Conservation (phyloP, 2,888 invertebrate species). For the Lochmaea crataegi region DNA sequence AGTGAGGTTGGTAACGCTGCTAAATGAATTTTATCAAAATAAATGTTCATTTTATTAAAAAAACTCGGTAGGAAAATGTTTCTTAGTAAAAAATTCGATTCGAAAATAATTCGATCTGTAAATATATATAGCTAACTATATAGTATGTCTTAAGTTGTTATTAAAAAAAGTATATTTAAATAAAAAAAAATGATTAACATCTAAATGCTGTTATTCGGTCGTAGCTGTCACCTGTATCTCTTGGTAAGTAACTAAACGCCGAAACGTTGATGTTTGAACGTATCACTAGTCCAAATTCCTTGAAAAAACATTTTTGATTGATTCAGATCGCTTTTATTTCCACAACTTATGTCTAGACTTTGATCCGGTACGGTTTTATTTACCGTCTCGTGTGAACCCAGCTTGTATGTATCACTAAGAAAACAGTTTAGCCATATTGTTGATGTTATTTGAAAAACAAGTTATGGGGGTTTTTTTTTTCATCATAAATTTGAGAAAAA, state of each 20-base stretch:
- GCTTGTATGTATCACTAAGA: too few relatives aligned
- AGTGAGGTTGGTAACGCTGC: neutral
- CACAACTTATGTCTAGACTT: too few relatives aligned
- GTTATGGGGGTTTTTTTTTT: too few relatives aligned
- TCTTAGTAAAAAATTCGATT: conserved; percentile 18
- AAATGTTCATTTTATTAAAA: neutral
- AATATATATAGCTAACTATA: conserved; percentile 23
- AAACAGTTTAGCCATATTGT: too few relatives aligned
- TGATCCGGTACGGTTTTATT: too few relatives aligned
- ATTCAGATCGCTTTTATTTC: too few relatives aligned
- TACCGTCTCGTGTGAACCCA: too few relatives aligned
- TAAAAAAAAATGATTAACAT: conserved; percentile 3
- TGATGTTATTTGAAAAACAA: too few relatives aligned
- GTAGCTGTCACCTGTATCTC: conserved; percentile 2
- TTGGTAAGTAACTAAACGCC: neutral
- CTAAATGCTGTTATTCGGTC: conserved; percentile 17
- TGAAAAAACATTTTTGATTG: too few relatives aligned
- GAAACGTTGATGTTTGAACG: neutral
- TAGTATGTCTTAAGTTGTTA: conserved; percentile 33
- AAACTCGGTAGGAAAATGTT: neutral
- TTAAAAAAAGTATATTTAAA: conserved; percentile 21
- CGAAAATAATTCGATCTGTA: conserved; percentile 34
- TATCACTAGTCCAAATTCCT: too few relatives aligned
- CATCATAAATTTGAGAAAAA: too few relatives aligned
- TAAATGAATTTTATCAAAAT: too few relatives aligned